phyloP scores from a whole-genome alignment of 2,888 invertebrate species.

The Lepidocyrtoides sp. region DNA sequence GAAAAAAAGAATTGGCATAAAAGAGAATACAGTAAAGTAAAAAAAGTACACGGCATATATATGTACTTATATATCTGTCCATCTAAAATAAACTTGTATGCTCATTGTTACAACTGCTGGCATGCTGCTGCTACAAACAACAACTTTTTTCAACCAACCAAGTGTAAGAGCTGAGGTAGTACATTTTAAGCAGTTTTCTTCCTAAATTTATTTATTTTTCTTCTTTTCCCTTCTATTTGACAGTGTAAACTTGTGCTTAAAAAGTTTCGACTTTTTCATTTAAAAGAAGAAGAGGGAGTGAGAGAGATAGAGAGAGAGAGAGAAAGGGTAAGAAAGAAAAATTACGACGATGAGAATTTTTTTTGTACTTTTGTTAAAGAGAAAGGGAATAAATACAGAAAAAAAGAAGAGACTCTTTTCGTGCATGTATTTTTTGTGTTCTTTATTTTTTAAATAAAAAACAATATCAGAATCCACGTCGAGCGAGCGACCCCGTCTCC shows the following conservation, averaged over 20 bases:
- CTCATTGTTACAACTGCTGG: background rate
- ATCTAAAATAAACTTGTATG: constrained; percentile 62
- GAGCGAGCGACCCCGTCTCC: background rate
- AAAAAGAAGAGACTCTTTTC: constrained; percentile 11
- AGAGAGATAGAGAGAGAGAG: constrained; percentile 1
- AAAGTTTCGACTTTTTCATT: constrained; percentile 70
- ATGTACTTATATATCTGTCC: background rate
- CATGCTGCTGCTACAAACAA: background rate
- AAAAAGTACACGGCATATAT: constrained; percentile 11
- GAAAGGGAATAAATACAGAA: background rate
- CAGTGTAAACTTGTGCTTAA: constrained; percentile 75
- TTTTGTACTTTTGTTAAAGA: background rate
- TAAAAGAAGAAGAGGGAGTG: constrained; percentile 14
- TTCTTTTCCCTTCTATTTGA: constrained; percentile 28
- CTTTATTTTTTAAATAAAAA: background rate
- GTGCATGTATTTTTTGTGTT: background rate
- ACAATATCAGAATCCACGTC: constrained; percentile 27
- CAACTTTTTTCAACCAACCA: constrained; percentile 24
- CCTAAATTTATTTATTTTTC: constrained; percentile 42
- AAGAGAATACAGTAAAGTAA: background rate
- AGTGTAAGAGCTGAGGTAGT: constrained; percentile 67
- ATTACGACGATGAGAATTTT: constrained; percentile 1
- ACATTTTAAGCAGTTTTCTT: constrained; percentile 73
- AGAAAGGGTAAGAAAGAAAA: constrained; percentile 31
- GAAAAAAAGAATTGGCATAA: constrained; percentile 67